Base-by-base conservation (phyloP, 2,113 vertebrate genomes). In the Mola mola region DNA sequence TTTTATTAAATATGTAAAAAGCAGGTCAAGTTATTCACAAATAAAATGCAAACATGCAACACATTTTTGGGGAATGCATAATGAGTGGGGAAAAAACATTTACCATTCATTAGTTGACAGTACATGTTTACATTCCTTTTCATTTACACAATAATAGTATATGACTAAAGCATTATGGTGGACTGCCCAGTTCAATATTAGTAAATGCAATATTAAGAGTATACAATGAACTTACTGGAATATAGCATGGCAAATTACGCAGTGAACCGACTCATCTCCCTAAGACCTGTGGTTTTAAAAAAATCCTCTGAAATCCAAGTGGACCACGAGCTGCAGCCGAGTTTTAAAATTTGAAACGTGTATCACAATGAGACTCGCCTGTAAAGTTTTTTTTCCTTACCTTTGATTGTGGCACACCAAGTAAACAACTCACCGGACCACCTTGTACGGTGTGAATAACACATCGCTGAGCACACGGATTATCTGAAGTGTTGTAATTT, bases 51-150 rank as follows among this genome's bases (percentile, higher is more conserved):
- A 95, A 93, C 97, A 99, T 99, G 97, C 97, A 90, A 96, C 95
- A 95, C 76, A 77, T 87, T 91, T 94, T 93, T 88, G 92, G 94
- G 91, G 94, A 95, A 95, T 92, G 94, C 92, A 93, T 95, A 94
- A 95, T 84, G 94, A 94, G 87, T 90, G 89, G 88, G 92, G 93
- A 93, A 91, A 93, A 94, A 93, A 94, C 91, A 94, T 94, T 93
- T 93, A 93, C 95, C 95, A 94, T 97, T 96, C 95, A 97, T 97
- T 84, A 96, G 89, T 92, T 94, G 95, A 98, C 96, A 97, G 93
- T 95, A 96, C 95, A 96, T 95, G 96, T 96, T 96, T 99, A 99
- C 96, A 99, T 98, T 98, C 96, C 94, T 97, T 92, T 95, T 97
- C 93, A 93, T 96, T 97, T 97, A 96, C 94, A 98, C 94, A 89